Base-by-base conservation (phyloP, 2,888 invertebrate species). In the Sesamia inferens region DNA sequence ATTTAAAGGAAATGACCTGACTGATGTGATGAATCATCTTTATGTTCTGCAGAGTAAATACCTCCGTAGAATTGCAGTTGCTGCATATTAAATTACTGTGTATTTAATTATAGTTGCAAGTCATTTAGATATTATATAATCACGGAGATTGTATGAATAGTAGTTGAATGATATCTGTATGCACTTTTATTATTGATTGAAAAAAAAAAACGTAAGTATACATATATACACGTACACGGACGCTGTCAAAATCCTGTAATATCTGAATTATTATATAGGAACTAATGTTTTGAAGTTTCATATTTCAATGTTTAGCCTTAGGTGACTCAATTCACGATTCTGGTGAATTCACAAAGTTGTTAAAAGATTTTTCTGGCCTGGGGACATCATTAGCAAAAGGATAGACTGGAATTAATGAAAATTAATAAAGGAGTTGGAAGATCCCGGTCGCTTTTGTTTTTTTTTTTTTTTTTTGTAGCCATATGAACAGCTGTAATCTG, bases 71-170 rank as follows among this genome's bases (percentile, higher is more conserved):
- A 75, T 19, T n/a, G n/a, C n/a, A 42, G 16, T 55, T 14, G 24
- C 22, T 22, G 61, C 42, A 48, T 22, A 31, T 78, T 16, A 42
- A 62, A 48, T 31, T 55, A 79, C 55, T 54, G 55, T 76, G 48
- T 61, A 62, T 77, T 59, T 61, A 7, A 59, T 61, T 19, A 74
- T 22, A 61, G 42, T 48, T 65, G 8, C 8, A 64, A 42, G n/a
- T 64, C 51, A n/a, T 58, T 58, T 58, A 16, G 14, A 47, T 47
- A 61, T 70, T 70, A 71, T 57, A 57, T 16, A 57, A 57, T 7
- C 42, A 54, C 5, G 6, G 24, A 74, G n/a, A 64, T 39, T 48
- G 16, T 58, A 22, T n/a, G n/a, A 57, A n/a, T 55, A 47, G 3
- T 3, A n/a, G 13, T 54, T 74, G 58, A 74, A 79, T 24, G 74